phyloP scores from a whole-genome alignment of 2,888 invertebrate species.

The Dexiosoma caninum region DNA sequence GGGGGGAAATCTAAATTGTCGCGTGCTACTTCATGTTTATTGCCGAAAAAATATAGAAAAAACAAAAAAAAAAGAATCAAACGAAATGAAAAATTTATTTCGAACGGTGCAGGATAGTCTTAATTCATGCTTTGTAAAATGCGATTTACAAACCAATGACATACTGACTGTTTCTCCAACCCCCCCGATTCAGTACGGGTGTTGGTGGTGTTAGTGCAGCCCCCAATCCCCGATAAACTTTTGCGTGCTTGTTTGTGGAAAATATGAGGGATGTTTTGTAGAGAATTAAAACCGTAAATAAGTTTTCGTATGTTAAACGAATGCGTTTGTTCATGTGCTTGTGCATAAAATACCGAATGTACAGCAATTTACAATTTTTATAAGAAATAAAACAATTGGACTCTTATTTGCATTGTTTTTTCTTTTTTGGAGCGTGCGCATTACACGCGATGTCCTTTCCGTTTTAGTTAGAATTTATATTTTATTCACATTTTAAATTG shows the following conservation, averaged over 20 bases:
- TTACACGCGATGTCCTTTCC: conserved; percentile 76
- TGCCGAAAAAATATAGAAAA: conserved; percentile 44
- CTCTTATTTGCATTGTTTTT: conserved; percentile 33
- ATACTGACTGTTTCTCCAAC: conserved; percentile 47
- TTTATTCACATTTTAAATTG: conserved; percentile 21
- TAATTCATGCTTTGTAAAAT: conserved; percentile 28
- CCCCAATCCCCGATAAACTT: not conserved
- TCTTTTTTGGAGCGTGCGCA: conserved; percentile 66
- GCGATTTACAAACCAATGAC: conserved; percentile 63
- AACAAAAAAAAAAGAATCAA: conserved; percentile 3
- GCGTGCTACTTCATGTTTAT: conserved; percentile 59
- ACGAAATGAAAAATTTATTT: conserved; percentile 32
- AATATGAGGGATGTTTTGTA: conserved; percentile 47
- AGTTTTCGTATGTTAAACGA: not conserved
- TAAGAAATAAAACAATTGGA: not conserved
- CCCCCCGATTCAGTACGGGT: not conserved
- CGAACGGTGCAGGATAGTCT: not conserved
- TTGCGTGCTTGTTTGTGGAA: conserved; percentile 49
- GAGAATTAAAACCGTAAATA: not conserved
- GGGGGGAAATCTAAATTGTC: conserved; percentile 51
- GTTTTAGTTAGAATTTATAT: conserved; percentile 62
- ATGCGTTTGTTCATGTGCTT: not conserved
- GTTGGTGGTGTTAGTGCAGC: not conserved
- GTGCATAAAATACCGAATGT: conserved; percentile 32
- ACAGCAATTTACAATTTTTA: conserved; percentile 48